phyloP scores from a whole-genome alignment of 2,797 vertebrate species.

The Platalea minor region DNA sequence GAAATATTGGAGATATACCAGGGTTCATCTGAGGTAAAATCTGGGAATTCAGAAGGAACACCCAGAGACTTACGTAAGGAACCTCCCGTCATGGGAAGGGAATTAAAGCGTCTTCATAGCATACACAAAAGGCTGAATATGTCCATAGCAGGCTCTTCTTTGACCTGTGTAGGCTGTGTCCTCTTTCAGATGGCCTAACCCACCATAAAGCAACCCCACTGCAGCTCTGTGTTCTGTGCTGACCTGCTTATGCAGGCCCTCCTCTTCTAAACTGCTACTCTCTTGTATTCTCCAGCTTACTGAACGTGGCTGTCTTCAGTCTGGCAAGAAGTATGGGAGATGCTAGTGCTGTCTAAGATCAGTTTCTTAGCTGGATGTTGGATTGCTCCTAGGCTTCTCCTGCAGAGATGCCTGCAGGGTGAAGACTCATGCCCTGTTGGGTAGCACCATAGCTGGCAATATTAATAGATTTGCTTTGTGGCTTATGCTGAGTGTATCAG shows the following conservation, averaged over 20 bases:
- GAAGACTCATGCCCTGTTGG: not conserved
- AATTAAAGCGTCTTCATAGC: not conserved
- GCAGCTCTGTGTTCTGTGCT: not conserved
- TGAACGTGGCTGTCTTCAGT: not conserved
- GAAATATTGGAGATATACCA: not conserved
- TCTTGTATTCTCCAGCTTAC: not conserved
- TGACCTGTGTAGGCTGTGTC: not conserved
- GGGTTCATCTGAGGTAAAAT: not conserved
- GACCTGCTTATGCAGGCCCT: not conserved
- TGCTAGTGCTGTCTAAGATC: not conserved
- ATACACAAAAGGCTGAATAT: not conserved
- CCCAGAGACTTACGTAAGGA: not conserved
- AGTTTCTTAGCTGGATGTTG: not conserved
- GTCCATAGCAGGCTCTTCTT: not conserved
- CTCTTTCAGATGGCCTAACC: not conserved
- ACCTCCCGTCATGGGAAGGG: not conserved
- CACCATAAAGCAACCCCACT: not conserved
- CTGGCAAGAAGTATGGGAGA: not conserved
- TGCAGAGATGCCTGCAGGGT: not conserved
- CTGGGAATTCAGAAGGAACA: not conserved
- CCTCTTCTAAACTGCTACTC: not conserved
- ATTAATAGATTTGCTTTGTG: not conserved
- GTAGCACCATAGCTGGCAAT: not conserved
- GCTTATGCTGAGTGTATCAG: not conserved
- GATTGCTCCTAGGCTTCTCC: not conserved